phyloP scores from a whole-genome alignment of 2,888 invertebrate species.

The Galeruca laticollis region DNA sequence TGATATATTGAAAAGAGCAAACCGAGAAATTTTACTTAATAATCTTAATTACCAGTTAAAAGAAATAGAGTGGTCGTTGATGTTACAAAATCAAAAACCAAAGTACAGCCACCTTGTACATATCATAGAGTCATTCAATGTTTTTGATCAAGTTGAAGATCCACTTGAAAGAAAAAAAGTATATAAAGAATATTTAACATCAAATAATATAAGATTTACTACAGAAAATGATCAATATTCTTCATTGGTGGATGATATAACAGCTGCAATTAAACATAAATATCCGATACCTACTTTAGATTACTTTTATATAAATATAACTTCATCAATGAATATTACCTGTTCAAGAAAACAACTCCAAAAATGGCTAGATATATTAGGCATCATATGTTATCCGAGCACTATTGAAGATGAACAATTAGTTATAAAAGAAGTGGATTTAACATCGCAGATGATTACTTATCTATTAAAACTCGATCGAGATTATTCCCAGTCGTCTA shows the following conservation, averaged over 20 bases:
- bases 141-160: not conserved
- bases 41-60: not conserved
- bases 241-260: not conserved
- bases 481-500: not conserved
- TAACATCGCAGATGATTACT: not conserved
- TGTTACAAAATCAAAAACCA: not conserved
- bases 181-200: not conserved
- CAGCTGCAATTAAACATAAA: not conserved
- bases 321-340: not conserved
- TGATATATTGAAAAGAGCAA: not conserved
- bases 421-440: not conserved
- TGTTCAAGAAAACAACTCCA: slow-evolving; percentile 8
- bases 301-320: slow-evolving; percentile 21
- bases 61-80: slow-evolving; percentile 6
- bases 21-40: not conserved
- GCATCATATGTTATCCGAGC: slow-evolving; percentile 7
- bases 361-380: slow-evolving; percentile 11
- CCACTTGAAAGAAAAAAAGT: not conserved
- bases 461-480: slow-evolving; percentile 8
- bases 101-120: not conserved
- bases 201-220: not conserved
- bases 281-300: slow-evolving; percentile 12
- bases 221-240: not conserved
- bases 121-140: not conserved
- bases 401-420: not conserved